Percentiles rank a stretch among this genome's conserved stretches.
phyloP scores from a whole-genome alignment of 2,888 invertebrate species.

The Caenorhabditis japonica region DNA sequence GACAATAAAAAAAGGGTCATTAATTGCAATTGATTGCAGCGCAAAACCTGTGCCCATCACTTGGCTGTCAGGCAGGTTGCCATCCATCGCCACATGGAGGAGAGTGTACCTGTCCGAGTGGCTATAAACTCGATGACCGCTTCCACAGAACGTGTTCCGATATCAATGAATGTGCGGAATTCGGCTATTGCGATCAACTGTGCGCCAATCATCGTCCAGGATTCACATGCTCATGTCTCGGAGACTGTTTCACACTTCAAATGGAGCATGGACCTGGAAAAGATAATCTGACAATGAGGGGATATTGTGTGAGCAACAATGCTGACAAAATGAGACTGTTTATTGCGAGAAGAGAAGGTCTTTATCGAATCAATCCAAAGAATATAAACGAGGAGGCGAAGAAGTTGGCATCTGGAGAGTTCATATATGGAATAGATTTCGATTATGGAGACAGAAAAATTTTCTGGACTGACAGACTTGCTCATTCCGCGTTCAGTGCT shows the following conservation, averaged over 20 bases:
- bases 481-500: constrained; percentile 74
- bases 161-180: constrained; percentile 84
- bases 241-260: constrained; percentile 71
- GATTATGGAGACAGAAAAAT: constrained; percentile 88
- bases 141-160: constrained; percentile 89
- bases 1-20: no score
- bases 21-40: constrained; percentile 79
- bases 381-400: constrained; percentile 65
- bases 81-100: constrained; percentile 84
- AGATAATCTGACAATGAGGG: constrained; percentile 71
- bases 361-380: constrained; percentile 67
- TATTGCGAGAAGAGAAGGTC: constrained; percentile 75
- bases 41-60: constrained; percentile 85
- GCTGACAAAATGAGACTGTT: constrained; percentile 75
- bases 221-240: constrained; percentile 80
- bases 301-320: constrained; percentile 75
- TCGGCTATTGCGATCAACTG: constrained; percentile 87
- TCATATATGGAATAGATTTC: constrained; percentile 87
- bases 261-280: constrained; percentile 65
- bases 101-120: constrained; percentile 89
- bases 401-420: constrained; percentile 75
- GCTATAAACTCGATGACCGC: constrained; percentile 87
- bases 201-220: constrained; percentile 89
- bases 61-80: constrained; percentile 92
- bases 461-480: constrained; percentile 84